These are phyloP conservation scores for Eupeodes latifasciatus DNA, from an alignment of 2,888 invertebrate species.

Conservation along the genomic window DNA sequence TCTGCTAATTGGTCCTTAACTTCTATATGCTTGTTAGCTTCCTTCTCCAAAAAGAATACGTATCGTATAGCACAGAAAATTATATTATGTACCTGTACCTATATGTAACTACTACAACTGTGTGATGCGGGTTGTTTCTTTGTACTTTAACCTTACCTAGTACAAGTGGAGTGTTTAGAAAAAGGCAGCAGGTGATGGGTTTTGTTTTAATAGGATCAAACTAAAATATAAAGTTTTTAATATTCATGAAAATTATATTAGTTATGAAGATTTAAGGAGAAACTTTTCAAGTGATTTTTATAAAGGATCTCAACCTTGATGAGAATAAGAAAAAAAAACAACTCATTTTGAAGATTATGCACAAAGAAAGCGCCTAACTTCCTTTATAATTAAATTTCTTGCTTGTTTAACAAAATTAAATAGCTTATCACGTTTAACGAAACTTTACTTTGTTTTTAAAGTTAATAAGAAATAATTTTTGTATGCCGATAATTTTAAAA, in stretches of 20 bases:
- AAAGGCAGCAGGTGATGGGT: constrained; percentile 53
- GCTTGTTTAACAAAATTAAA: no score
- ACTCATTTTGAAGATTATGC: not conserved
- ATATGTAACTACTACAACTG: no score
- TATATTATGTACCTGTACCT: no score
- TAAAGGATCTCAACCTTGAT: not conserved
- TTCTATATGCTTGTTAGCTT: constrained; percentile 65
- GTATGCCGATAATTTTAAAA: no score
- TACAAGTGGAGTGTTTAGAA: not conserved
- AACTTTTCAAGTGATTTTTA: not conserved
- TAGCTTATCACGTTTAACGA: no score
- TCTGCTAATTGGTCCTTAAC: constrained; percentile 66
- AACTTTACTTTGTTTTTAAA: no score
- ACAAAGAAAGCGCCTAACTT: not conserved
- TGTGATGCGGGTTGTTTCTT: not conserved
- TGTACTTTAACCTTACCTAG: not conserved
- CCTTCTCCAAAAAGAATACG: constrained; percentile 12
- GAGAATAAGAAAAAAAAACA: not conserved
- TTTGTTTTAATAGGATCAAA: constrained; percentile 58
- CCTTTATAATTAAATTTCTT: no score
- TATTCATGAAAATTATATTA: constrained; percentile 65
- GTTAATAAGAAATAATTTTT: no score
- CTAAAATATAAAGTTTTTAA: constrained; percentile 67
- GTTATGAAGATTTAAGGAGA: constrained; percentile 45
- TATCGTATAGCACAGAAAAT: not conserved